Evolutionary conservation across 2,113 vertebrate species (phyloP), one percentile per base, ranked within the genome.

Genomic region (Cardinalis cardinalis): DNA sequence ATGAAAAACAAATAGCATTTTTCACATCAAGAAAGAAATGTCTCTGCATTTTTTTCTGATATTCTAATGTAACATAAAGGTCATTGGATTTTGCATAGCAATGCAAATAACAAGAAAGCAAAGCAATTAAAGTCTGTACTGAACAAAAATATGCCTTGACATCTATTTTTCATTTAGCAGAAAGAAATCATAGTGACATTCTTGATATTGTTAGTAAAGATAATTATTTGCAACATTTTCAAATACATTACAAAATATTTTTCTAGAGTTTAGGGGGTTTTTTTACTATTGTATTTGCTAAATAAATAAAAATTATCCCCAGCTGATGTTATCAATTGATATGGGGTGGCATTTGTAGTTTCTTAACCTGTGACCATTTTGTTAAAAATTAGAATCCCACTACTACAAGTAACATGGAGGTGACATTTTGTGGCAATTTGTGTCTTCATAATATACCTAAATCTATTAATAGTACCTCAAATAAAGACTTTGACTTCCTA

Each of bases 41-140:
- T 41, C 12, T 52, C 31, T 81, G 31, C 0, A 11, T 48, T 76
- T 55, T 79, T 91, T 89, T 90, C 56, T 73, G 31, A 48, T 86
- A 31, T 77, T 94, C 25, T 84, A 59, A 89, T 74, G 64, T 56
- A 94, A 74, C 12, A 38, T 43, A 92, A 89, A 92, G 26, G 69
- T 88, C 52, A 81, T 19, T 60, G n/a, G 19, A 71, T 79, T 88
- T 91, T 63, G 68, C 46, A 59, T 66, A 83, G 41, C n/a, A 83
- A 76, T 61, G 43, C 41, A 93, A 94, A 79, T 46, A 87, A 43
- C 19, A 88, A 88, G 19, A 78, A 59, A 28, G 71, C 12, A 89
- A 77, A 89, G 11, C 16, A 88, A 68, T 56, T 83, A 77, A 77
- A 68, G 2, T 43, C 28, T 68, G 5, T 19, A 64, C n/a, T 69